Conservation (phyloP, 92 coral and sea anemone species). For the Umimayanthus chanpuru region DNA sequence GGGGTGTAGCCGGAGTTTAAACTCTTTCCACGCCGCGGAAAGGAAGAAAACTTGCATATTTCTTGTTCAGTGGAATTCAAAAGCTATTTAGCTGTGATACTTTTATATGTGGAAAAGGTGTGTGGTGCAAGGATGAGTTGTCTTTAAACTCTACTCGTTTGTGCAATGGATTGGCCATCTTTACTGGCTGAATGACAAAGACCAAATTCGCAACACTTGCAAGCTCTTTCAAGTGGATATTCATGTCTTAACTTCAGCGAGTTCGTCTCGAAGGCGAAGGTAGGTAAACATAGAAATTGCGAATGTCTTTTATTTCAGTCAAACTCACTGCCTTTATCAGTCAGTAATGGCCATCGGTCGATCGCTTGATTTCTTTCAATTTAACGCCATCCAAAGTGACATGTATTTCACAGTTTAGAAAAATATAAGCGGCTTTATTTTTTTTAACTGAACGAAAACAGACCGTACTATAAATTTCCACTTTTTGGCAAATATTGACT, state of each 20-base stretch:
- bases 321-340: background rate
- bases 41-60: background rate
- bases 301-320: background rate
- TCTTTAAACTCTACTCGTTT: background rate
- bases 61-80: background rate
- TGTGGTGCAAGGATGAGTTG: background rate
- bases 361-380: background rate
- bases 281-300: background rate
- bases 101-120: background rate
- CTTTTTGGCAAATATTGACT: background rate
- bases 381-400: background rate
- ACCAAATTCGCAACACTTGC: background rate
- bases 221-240: background rate
- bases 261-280: background rate
- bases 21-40: background rate
- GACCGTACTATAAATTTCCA: no score
- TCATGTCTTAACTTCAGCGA: background rate
- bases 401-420: background rate
- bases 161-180: background rate
- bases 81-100: background rate
- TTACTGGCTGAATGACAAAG: background rate
- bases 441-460: background rate
- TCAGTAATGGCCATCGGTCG: background rate
- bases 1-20: background rate
- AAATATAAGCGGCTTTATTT: background rate